phyloP scores from a whole-genome alignment of 1,140 invertebrate species.

The Drosophila nasuta region DNA sequence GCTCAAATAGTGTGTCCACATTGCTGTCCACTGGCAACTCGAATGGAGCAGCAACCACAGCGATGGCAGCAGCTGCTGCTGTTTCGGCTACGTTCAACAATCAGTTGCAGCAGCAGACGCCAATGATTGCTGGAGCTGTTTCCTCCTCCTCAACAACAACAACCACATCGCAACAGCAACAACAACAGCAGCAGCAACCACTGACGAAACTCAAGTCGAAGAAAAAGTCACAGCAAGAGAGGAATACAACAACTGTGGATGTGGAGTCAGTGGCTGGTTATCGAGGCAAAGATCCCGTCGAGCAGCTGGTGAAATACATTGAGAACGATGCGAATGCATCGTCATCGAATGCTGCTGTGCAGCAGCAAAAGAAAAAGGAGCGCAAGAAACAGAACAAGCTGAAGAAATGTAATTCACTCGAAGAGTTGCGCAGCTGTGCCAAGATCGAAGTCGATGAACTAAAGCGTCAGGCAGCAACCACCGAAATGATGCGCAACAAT shows the following conservation, averaged over 20 bases:
- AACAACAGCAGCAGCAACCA: conserved; percentile 31
- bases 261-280: conserved; percentile 87
- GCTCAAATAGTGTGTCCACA: conserved; percentile 61
- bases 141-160: conserved; percentile 16
- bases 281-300: conserved; percentile 86
- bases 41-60: conserved; percentile 51
- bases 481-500: conserved; percentile 82
- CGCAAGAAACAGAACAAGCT: conserved; percentile 83
- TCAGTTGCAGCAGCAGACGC: conserved; percentile 39
- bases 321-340: conserved; percentile 71
- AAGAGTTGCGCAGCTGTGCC: conserved; percentile 87
- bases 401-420: conserved; percentile 89
- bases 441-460: conserved; percentile 81
- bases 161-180: conserved; percentile 26
- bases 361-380: conserved; percentile 72
- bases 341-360: neutral
- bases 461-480: conserved; percentile 81
- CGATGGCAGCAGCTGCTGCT: conserved; percentile 60
- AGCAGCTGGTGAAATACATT: conserved; percentile 85
- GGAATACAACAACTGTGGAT: conserved; percentile 87
- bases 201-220: conserved; percentile 64
- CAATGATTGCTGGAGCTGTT: conserved; percentile 2
- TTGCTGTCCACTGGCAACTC: conserved; percentile 49
- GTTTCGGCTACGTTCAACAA: conserved; percentile 56
- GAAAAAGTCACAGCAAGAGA: conserved; percentile 83